These are phyloP conservation scores for Canis aureus DNA, from an alignment of 2,113 vertebrate genomes.

Conservation along the genomic window DNA sequence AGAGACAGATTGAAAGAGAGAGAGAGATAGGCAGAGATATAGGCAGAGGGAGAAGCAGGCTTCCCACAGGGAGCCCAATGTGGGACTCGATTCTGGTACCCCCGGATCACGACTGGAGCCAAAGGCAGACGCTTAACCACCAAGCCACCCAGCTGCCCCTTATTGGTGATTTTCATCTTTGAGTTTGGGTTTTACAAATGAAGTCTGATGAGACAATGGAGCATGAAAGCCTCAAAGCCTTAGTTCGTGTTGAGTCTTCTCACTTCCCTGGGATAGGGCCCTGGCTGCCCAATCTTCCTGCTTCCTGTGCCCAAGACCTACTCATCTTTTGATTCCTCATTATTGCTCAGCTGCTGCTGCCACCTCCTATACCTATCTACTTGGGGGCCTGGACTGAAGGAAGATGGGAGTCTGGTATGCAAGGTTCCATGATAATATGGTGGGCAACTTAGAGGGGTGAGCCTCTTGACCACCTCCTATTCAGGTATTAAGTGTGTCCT, in stretches of 20 bases:
- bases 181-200: neutral
- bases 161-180: neutral
- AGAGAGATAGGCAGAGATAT: too few relatives aligned
- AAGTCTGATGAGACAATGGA: neutral
- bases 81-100: too few relatives aligned
- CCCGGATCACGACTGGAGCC: too few relatives aligned
- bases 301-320: neutral
- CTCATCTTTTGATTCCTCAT: neutral
- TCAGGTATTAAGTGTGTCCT: neutral
- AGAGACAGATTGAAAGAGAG: too few relatives aligned
- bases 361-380: neutral
- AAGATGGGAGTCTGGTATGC: neutral
- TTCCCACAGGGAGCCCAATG: too few relatives aligned
- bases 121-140: too few relatives aligned
- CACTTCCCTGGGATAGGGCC: neutral
- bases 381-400: neutral
- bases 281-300: neutral
- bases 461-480: neutral
- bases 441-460: neutral
- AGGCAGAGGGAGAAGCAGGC: too few relatives aligned
- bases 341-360: neutral
- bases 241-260: neutral
- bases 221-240: neutral
- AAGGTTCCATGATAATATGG: neutral
- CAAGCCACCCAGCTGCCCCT: neutral